phyloP scores from a whole-genome alignment of 2,888 invertebrate genomes.

The Drosophila peninsularis region DNA sequence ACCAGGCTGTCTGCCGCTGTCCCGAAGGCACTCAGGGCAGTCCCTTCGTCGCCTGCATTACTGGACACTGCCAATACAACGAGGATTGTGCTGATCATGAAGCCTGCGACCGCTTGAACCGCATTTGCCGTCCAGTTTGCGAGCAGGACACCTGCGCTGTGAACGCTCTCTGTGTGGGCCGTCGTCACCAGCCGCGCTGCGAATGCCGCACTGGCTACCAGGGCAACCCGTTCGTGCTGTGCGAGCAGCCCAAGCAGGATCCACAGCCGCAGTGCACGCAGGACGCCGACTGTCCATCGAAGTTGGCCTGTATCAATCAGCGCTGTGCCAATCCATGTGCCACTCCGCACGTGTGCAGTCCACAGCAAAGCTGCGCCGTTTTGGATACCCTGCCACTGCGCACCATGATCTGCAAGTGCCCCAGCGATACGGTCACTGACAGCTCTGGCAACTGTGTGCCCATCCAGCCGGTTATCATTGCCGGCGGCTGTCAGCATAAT shows the following conservation, averaged over 20 bases:
- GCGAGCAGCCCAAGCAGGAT: constrained; percentile 85
- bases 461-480: constrained; percentile 85
- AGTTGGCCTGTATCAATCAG: constrained; percentile 91
- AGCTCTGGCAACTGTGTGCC: constrained; percentile 89
- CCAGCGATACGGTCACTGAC: constrained; percentile 91
- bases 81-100: constrained; percentile 94
- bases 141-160: constrained; percentile 92
- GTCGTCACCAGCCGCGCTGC: constrained; percentile 91
- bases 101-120: constrained; percentile 92
- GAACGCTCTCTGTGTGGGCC: constrained; percentile 90
- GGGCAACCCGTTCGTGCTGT: constrained; percentile 92
- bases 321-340: constrained; percentile 92
- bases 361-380: constrained; percentile 92
- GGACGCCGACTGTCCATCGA: constrained; percentile 91
- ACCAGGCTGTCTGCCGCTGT: constrained; percentile 92
- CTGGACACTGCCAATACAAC: constrained; percentile 93
- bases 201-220: constrained; percentile 90
- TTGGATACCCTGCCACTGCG: constrained; percentile 91
- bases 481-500: constrained; percentile 89
- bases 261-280: constrained; percentile 88
- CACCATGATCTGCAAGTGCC: constrained; percentile 94
- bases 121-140: constrained; percentile 93
- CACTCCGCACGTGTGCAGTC: constrained; percentile 89
- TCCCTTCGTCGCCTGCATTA: constrained; percentile 92
- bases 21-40: constrained; percentile 94